phyloP scores from a whole-genome alignment of 1,140 invertebrate species.

The Ips typographus region DNA sequence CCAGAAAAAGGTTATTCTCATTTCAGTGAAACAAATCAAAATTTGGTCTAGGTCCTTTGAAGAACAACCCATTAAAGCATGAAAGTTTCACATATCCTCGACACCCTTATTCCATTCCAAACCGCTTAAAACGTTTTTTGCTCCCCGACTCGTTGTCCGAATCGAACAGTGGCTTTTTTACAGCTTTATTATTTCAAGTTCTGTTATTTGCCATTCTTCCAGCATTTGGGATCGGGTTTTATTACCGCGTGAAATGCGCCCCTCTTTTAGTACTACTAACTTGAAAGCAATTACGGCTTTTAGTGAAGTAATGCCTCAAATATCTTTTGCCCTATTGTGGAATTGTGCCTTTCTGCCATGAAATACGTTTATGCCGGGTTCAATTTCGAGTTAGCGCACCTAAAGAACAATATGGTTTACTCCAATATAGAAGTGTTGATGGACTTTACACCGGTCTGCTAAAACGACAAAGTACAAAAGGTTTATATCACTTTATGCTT shows the following conservation, averaged over 20 bases:
- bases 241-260: background rate
- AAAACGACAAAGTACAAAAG: too few relatives aligned
- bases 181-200: conserved; percentile 4
- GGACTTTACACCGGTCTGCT: too few relatives aligned
- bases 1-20: too few relatives aligned
- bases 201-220: background rate
- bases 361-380: background rate
- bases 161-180: background rate
- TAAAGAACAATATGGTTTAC: too few relatives aligned
- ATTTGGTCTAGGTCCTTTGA: too few relatives aligned
- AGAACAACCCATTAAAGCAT: too few relatives aligned
- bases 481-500: too few relatives aligned
- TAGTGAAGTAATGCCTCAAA: background rate
- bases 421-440: too few relatives aligned
- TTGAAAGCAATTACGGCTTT: conserved; percentile 3
- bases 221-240: background rate
- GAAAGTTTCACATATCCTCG: background rate
- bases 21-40: too few relatives aligned
- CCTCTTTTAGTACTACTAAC: conserved; percentile 1
- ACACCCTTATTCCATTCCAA: background rate
- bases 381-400: too few relatives aligned
- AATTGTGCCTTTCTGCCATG: background rate
- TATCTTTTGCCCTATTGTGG: background rate
- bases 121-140: background rate
- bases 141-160: background rate